Base-by-base conservation (phyloP, 2,888 invertebrate species). In the Aspidapion aeneum region DNA sequence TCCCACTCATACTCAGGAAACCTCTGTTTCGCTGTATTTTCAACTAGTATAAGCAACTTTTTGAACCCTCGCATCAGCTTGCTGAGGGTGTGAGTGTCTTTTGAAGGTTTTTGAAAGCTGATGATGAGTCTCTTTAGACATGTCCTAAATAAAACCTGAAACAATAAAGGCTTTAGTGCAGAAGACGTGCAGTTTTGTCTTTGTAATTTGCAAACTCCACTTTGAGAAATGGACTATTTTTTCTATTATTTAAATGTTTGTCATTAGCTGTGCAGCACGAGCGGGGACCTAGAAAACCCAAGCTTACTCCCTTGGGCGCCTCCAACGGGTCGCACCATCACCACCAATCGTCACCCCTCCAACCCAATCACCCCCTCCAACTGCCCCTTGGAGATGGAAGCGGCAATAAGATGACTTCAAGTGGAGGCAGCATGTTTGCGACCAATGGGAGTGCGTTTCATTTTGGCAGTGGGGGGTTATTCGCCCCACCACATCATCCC, bases 201-300 rank as follows among this genome's bases (percentile, higher is more conserved):
- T n/a, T n/a, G n/a, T n/a, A n/a, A n/a, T n/a, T n/a, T n/a, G n/a
- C n/a, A n/a, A n/a, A n/a, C n/a, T n/a, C n/a, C n/a, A n/a, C n/a
- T n/a, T n/a, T n/a, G n/a, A n/a, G n/a, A n/a, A n/a, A n/a, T n/a
- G n/a, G n/a, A n/a, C n/a, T n/a, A n/a, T n/a, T 52, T 9, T 52
- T n/a, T 52, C 7, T n/a, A 19, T 9, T n/a, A 52, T 5, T n/a
- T 9, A 63, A 58, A 58, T 21, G 18, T 55, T 48, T 17, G 3
- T 19, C 3, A 17, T 63, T 84, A 97, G 97, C 97, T 78, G 97
- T 97, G 66, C 97, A 97, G 81, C 97, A 97, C 82, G 97, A 97
- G 81, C 87, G 97, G 55, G 97, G 97, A 5, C 97, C 97, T 0
- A 86, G 97, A 64, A 96, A 96, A 81, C 94, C 96, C 3, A 96